These are phyloP conservation scores for Anarrhichthys ocellatus DNA, from an alignment of 2,113 vertebrate genomes.

Conservation along the genomic window DNA sequence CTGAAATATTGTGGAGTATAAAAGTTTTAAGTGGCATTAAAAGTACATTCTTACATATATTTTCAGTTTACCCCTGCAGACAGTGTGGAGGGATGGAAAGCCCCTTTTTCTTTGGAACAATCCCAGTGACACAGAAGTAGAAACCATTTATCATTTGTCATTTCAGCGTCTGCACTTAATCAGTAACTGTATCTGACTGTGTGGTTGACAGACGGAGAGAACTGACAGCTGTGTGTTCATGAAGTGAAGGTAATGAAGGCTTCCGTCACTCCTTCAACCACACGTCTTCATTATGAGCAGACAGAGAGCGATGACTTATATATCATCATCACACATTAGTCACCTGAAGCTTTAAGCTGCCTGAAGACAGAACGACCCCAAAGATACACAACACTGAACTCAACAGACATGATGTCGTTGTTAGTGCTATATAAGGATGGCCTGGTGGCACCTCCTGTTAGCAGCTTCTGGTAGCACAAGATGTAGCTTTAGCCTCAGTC, in stretches of 20 bases:
- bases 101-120: not conserved
- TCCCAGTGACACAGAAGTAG: slow-evolving; percentile 9
- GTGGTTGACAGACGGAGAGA: not conserved
- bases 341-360: not conserved
- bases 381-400: not conserved
- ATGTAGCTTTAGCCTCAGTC: slow-evolving; percentile 2
- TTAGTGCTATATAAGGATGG: not conserved
- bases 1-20: not conserved
- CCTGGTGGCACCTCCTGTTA: not conserved
- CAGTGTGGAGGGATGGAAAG: slow-evolving; percentile 1
- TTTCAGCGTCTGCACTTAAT: not conserved
- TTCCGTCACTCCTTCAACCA: not conserved
- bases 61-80: not conserved
- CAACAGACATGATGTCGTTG: not conserved
- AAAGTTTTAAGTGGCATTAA: not conserved
- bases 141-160: not conserved
- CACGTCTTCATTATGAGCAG: slow-evolving; percentile 11
- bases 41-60: not conserved
- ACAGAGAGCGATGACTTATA: not conserved
- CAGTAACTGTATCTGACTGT: slow-evolving; percentile 11
- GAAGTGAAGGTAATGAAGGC: slow-evolving; percentile 3
- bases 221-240: slow-evolving; percentile 8
- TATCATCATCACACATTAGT: not conserved
- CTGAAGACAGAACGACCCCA: not conserved
- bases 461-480: too few species aligned